These are phyloP conservation scores for Masnerella sp. DNA, from an alignment of 2,888 invertebrate species.

Conservation along the genomic window DNA sequence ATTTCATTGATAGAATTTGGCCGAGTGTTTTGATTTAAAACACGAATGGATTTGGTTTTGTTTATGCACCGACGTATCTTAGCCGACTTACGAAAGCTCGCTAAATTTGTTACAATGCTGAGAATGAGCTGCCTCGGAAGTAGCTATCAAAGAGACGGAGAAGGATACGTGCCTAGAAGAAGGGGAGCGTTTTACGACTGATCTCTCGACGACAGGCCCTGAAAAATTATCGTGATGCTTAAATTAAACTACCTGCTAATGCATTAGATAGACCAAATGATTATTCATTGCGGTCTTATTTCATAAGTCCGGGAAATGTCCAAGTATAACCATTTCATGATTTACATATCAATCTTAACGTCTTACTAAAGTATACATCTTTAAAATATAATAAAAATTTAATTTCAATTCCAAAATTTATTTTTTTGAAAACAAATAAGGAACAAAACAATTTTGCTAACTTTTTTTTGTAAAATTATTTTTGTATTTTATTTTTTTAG, in stretches of 20 bases:
- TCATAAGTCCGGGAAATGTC: no score
- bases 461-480: no score
- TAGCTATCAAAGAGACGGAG: constrained; percentile 48
- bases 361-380: no score
- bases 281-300: constrained; percentile 66
- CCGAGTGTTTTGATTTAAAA: constrained; percentile 37
- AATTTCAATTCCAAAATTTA: no score
- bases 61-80: constrained; percentile 41
- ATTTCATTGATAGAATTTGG: no score
- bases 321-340: no score
- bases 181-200: constrained; percentile 61
- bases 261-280: constrained; percentile 64
- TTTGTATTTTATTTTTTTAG: no score
- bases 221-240: constrained; percentile 67
- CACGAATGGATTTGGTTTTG: constrained; percentile 37
- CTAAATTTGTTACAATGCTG: constrained; percentile 59
- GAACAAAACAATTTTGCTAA: no score
- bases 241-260: constrained; percentile 68
- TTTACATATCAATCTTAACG: no score
- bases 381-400: no score
- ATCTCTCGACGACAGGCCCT: constrained; percentile 67
- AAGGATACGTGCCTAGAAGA: constrained; percentile 48
- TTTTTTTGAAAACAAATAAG: no score
- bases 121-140: constrained; percentile 46
- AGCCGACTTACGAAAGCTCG: constrained; percentile 42